Percentiles rank a stretch among this genome's conserved stretches.
These are phyloP conservation scores for Apodemia mormo DNA, from an alignment of 2,888 invertebrate species.

Conservation along the genomic window DNA sequence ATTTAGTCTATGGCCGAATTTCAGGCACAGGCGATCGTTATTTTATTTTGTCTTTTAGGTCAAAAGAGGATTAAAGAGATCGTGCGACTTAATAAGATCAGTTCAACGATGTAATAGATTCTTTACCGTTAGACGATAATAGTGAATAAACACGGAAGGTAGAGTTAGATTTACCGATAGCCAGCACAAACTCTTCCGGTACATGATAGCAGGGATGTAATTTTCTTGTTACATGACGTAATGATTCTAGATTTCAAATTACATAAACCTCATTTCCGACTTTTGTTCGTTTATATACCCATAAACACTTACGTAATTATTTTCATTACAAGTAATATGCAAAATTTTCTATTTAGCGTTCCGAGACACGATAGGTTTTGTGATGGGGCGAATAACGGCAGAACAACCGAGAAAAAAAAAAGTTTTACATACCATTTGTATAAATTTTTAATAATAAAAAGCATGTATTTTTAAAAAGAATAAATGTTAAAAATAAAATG, in stretches of 20 bases:
- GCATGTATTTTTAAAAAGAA: too few species aligned
- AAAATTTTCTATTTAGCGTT: neutral
- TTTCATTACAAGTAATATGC: neutral
- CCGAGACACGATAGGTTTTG: too few species aligned
- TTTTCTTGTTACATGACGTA: slow-evolving; percentile 1
- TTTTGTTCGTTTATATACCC: neutral
- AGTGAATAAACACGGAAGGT: neutral
- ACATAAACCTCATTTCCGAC: slow-evolving; percentile 1
- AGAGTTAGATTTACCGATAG: neutral
- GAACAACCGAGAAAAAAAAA: too few species aligned
- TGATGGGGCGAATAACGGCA: too few species aligned
- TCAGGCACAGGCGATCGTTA: too few species aligned
- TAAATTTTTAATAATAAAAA: too few species aligned
- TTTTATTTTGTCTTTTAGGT: too few species aligned
- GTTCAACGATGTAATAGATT: neutral
- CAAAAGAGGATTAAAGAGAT: neutral
- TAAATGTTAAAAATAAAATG: too few species aligned
- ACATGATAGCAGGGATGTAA: slow-evolving; percentile 10
- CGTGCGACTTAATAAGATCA: neutral
- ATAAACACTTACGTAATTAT: neutral
- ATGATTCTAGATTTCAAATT: neutral
- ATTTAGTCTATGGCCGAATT: too few species aligned
- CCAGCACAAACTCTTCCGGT: neutral
- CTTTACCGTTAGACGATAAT: neutral
- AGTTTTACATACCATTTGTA: too few species aligned